These are phyloP conservation scores for Phenacoccus solenopsis DNA, from an alignment of 1,140 invertebrate species.

Conservation along the genomic window DNA sequence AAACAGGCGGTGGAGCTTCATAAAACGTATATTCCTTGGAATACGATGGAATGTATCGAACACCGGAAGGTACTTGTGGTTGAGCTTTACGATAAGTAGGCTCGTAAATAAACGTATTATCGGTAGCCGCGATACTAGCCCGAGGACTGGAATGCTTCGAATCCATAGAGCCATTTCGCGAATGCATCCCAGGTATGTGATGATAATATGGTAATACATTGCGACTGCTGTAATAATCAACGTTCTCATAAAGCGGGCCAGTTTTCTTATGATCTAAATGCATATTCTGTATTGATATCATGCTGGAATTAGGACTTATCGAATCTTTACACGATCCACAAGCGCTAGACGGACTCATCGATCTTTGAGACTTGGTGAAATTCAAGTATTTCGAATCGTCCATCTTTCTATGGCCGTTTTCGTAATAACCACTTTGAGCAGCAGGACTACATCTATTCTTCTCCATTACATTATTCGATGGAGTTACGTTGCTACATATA, in stretches of 20 bases:
- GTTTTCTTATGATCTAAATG: slow-evolving; percentile 29
- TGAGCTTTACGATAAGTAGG: slow-evolving; percentile 47
- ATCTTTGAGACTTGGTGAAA: neutral
- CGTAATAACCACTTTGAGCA: neutral
- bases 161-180: slow-evolving; percentile 39
- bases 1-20: slow-evolving; percentile 48
- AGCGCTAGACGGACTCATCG: slow-evolving; percentile 26
- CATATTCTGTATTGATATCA: slow-evolving; percentile 33
- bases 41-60: slow-evolving; percentile 35
- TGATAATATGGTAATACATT: slow-evolving; percentile 42
- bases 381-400: neutral
- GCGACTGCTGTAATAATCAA: slow-evolving; percentile 53
- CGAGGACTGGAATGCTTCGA: slow-evolving; percentile 41
- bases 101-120: slow-evolving; percentile 34
- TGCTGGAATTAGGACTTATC: slow-evolving; percentile 44
- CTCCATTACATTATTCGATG: neutral
- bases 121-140: slow-evolving; percentile 34
- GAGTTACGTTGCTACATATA: neutral
- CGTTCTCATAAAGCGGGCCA: slow-evolving; percentile 64
- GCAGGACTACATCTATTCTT: neutral
- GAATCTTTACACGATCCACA: slow-evolving; percentile 47
- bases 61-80: slow-evolving; percentile 51
- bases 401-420: neutral
- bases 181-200: slow-evolving; percentile 41
- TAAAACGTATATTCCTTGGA: slow-evolving; percentile 40